phyloP scores from a whole-genome alignment of 2,888 invertebrate genomes.

The Trilocha varians region DNA sequence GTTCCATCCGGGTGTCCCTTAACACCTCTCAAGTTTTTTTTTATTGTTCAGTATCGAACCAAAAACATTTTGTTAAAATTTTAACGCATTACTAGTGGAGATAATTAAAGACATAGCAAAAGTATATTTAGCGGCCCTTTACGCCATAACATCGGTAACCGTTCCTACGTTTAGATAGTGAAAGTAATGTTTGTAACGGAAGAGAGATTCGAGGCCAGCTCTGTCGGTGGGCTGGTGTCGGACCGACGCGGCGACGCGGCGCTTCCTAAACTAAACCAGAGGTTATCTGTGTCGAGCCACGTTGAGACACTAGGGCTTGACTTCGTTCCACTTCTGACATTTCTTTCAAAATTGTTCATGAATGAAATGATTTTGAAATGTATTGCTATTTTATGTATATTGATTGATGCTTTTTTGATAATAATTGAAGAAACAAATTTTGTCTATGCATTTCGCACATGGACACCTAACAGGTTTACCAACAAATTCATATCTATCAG shows the following conservation, averaged over 20 bases:
- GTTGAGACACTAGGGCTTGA: constrained; percentile 50
- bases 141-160: neutral
- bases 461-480: too few species aligned
- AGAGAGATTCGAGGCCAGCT: constrained; percentile 41
- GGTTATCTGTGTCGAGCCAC: constrained; percentile 72
- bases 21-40: too few species aligned
- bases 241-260: constrained; percentile 32
- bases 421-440: too few species aligned
- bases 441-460: too few species aligned
- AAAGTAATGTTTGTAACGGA: constrained; percentile 30
- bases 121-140: neutral
- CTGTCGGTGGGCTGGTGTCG: constrained; percentile 33
- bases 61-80: too few species aligned
- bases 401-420: too few species aligned
- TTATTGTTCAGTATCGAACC: too few species aligned
- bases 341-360: constrained; percentile 9
- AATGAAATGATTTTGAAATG: neutral
- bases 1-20: too few species aligned
- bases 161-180: constrained; percentile 16
- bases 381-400: too few species aligned
- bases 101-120: too few species aligned
- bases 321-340: constrained; percentile 77
- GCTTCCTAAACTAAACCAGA: constrained; percentile 61
- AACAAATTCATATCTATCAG: too few species aligned
- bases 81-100: too few species aligned